Base-by-base conservation (phyloP, 2,888 invertebrate species). In the Dynastes tityus region DNA sequence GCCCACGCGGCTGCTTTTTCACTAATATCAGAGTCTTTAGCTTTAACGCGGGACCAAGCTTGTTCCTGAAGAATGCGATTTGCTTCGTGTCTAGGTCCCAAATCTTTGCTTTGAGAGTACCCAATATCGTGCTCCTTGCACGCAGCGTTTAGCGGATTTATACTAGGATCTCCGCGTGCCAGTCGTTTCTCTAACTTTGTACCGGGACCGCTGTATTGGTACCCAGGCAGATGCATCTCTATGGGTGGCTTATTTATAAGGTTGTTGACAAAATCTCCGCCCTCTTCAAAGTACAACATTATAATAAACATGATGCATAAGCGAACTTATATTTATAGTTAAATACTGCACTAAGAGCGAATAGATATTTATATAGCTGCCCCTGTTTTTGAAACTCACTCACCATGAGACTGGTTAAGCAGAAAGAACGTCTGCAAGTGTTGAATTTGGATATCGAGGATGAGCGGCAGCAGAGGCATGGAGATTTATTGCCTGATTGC, bases 101-200 rank as follows among this genome's bases (percentile, higher is more conserved):
- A 74, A 22, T 78, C 78, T 51, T 65, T 75, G 27, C 32, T 13
- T 16, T 75, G n/a, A 2, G 78, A 78, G 40, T 75, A 78, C 51
- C 75, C 53, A 22, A 65, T 78, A 49, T 75, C 78, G 75, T 78
- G 75, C 5, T 67, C 79, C 76, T 84, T 85, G 77, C 85, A 86
- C n/a, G 84, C 85, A 22, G 76, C 78, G 81, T 87, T 86, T 22
- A 86, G 78, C 2, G 67, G 76, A 80, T 86, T 85, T n/a, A 85
- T 81, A 6, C 87, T 86, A 29, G 40, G 77, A 82, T 88, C 87
- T 22, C 86, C 86, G 49, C 87, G 79, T 37, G 79, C 80, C 53
- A 86, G 68, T 29, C 85, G 76, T 77, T 84, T 76, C 32, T 80
- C 45, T 68, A 86, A 58, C 78, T 84, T 84, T 11, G 84, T 83